Conservation (phyloP, 1,140 invertebrate species). For the Nephotettix cincticeps region DNA sequence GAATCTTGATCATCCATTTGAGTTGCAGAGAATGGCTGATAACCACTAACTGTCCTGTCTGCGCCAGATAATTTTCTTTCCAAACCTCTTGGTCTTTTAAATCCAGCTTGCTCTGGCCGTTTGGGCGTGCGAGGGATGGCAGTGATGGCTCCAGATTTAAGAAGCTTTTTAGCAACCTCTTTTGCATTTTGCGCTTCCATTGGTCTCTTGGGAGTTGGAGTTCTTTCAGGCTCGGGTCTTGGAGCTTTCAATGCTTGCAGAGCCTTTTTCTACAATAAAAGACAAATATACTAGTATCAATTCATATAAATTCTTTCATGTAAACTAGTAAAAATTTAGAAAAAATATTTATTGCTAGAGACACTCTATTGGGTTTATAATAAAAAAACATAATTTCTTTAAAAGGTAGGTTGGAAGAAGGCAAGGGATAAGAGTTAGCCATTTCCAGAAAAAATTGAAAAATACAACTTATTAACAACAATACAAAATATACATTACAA, state of each 20-base stretch:
- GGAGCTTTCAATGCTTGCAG: conserved; percentile 85
- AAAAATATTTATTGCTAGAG: no score
- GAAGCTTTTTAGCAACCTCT: conserved; percentile 91
- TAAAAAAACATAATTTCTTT: no score
- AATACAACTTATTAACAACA: no score
- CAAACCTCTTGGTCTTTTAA: conserved; percentile 58
- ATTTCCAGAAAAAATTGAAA: no score
- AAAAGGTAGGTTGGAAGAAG: no score
- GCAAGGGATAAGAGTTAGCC: no score
- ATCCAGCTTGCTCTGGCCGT: conserved; percentile 71
- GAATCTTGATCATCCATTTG: conserved; percentile 65
- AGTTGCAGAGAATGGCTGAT: conserved; percentile 86
- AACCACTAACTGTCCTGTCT: conserved; percentile 74
- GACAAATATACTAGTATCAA: no score
- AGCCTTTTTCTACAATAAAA: conserved; percentile 80
- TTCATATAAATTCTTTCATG: no score
- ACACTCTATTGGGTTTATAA: no score
- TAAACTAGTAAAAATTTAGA: no score
- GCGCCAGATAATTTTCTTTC: conserved; percentile 53
- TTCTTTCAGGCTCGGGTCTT: conserved; percentile 82
- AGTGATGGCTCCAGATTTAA: conserved; percentile 90
- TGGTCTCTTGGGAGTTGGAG: conserved; percentile 57
- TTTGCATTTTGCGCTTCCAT: conserved; percentile 89
- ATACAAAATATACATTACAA: no score
- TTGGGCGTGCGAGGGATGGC: conserved; percentile 76